Evolutionary conservation across 1,140 invertebrate species (phyloP).

Genomic region (Microvelia longipes): DNA sequence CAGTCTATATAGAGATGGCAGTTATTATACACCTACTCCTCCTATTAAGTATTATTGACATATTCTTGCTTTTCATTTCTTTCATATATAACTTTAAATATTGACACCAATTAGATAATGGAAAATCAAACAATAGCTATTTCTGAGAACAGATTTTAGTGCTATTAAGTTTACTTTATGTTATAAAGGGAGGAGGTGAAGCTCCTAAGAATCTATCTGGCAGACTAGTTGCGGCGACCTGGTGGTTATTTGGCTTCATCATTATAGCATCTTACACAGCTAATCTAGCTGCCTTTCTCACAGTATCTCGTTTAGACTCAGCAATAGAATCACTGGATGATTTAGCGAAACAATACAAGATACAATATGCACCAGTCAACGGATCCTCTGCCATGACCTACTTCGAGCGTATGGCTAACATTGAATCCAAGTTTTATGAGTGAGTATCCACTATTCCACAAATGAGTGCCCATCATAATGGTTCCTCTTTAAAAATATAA

Average conservation of each 20-base stretch:
- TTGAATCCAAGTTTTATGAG: constrained; percentile 90
- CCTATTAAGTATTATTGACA: no score
- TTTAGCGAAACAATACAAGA: constrained; percentile 85
- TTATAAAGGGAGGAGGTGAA: constrained; percentile 78
- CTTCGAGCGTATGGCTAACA: constrained; percentile 89
- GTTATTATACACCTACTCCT: no score
- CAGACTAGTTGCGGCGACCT: constrained; percentile 80
- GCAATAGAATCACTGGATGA: constrained; percentile 86
- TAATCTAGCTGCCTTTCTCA: constrained; percentile 86
- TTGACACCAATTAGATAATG: no score
- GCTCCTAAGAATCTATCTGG: constrained; percentile 90
- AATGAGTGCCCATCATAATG: not conserved
- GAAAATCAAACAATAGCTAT: no score
- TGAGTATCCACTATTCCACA: constrained; percentile 37
- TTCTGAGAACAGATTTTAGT: no score
- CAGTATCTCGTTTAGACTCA: constrained; percentile 79
- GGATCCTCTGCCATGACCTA: constrained; percentile 79
- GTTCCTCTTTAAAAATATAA: not conserved
- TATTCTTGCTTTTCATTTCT: no score
- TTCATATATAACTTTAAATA: no score
- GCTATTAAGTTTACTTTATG: no score
- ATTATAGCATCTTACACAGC: constrained; percentile 97
- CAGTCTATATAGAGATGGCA: no score
- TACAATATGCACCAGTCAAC: constrained; percentile 78
- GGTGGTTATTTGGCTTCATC: constrained; percentile 97